Evolutionary conservation across 2,113 vertebrate genomes (phyloP), one percentile per base, ranked within the genome.

Genomic region (Sula dactylatra): DNA sequence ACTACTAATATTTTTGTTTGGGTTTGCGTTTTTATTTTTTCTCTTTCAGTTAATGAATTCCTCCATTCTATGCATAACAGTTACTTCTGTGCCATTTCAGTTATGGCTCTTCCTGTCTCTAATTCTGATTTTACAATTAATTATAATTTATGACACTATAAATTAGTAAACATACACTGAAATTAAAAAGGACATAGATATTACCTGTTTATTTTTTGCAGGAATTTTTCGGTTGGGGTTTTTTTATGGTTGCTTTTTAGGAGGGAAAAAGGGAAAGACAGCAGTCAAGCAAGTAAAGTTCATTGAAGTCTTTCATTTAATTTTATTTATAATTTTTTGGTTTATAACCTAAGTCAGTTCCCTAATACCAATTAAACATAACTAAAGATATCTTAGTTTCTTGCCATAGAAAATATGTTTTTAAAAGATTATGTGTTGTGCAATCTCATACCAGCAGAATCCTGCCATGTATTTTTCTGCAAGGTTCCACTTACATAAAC

Each of bases 1-100:
- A 14, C 1, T 74, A 19, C 3, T 6, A 0, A 7, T 19, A 36
- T 52, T 52, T 45, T 29, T 11, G 3, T 4, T 24, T 19, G 26
- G 55, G 7, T 8, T 70, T n/a, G 17, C 9, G 3, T 8, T 40
- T 19, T 47, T 47, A 4, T 16, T 58, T n/a, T n/a, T n/a, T n/a
- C n/a, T n/a, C n/a, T 52, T 70, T 7, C 24, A 59, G 3, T 36
- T 66, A 73, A 56, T 47, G 27, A 40, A 69, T 8, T n/a, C 13
- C 7, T 71, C 32, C 15, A 20, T 42, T 80, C 18, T 62, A 11
- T 38, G 26, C 1, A 1, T 54, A 70, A 34, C 13, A 64, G 19
- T n/a, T 70, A 45, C 5, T 70, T 71, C 45, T 58, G 17, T 17
- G 22, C 6, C 5, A 77, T 59, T 88, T 61, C 38, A 22, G 10